Percentiles rank a stretch among this genome's conserved stretches.
These are phyloP conservation scores for Addax nasomaculatus DNA, from an alignment of 2,113 vertebrate species.

Conservation along the genomic window DNA sequence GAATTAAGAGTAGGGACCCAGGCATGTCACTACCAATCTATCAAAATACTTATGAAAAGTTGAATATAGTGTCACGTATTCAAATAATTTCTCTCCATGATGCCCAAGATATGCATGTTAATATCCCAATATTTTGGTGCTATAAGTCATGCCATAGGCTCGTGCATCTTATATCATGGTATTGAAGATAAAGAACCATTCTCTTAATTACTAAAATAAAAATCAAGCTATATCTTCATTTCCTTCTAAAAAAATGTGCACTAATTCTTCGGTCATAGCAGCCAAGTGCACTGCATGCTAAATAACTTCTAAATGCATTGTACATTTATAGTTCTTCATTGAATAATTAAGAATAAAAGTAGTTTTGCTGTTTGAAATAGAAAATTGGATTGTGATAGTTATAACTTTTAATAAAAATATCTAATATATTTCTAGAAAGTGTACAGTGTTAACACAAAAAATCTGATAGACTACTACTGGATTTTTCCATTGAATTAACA, in stretches of 20 bases:
- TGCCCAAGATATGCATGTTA: background rate
- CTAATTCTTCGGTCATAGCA: background rate
- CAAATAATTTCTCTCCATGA: background rate
- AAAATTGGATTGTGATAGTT: conserved; percentile 25
- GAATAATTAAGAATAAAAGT: background rate
- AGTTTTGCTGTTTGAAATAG: conserved; percentile 11
- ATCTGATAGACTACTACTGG: conserved; percentile 41
- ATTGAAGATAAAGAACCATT: background rate
- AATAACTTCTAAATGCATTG: background rate
- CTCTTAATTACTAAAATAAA: background rate
- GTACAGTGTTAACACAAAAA: conserved; percentile 48
- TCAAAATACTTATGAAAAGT: background rate
- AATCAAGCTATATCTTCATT: background rate
- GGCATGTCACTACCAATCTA: background rate
- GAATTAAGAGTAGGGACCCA: background rate
- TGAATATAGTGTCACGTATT: background rate
- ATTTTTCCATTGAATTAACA: conserved; percentile 63
- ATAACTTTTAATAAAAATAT: conserved; percentile 43
- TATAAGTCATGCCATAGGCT: background rate
- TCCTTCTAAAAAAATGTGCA: conserved; percentile 14
- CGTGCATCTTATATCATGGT: background rate
- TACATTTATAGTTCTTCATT: background rate
- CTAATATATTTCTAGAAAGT: conserved; percentile 20
- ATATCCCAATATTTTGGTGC: background rate
- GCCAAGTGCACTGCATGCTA: background rate